Conservation (phyloP, 2,888 invertebrate genomes). For the Himalopsyche tibetana region DNA sequence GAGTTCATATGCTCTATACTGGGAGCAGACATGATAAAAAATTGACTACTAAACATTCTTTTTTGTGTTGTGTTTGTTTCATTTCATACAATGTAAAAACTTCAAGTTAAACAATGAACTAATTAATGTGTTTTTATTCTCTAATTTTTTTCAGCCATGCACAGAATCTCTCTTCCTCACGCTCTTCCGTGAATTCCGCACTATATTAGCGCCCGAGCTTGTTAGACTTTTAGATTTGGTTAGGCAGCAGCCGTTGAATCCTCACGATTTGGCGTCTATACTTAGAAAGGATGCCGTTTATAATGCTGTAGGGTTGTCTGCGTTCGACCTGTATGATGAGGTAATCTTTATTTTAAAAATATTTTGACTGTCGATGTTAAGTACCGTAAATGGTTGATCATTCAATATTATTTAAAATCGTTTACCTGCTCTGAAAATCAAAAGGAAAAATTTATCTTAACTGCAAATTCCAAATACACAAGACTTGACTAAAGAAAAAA, state of each 20-base stretch:
- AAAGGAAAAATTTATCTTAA: too few species aligned
- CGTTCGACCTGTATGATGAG: conserved; percentile 94
- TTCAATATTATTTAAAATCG: too few species aligned
- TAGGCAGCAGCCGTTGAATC: conserved; percentile 82
- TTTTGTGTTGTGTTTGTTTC: background rate
- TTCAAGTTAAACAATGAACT: background rate
- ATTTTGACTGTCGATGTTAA: too few species aligned
- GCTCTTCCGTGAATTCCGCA: conserved; percentile 87
- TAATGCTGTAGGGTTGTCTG: conserved; percentile 91
- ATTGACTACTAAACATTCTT: background rate
- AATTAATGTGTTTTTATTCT: background rate
- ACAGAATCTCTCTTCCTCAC: conserved; percentile 91
- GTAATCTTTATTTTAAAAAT: conserved; percentile 69
- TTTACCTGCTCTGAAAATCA: too few species aligned
- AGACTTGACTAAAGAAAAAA: too few species aligned
- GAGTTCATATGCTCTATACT: too few species aligned
- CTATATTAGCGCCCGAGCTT: conserved; percentile 84
- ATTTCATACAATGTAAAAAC: too few species aligned
- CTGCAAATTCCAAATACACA: too few species aligned
- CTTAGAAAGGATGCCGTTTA: conserved; percentile 95
- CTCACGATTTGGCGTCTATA: conserved; percentile 86
- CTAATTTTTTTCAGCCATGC: conserved; percentile 81
- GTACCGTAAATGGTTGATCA: too few species aligned
- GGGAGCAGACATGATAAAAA: too few species aligned
- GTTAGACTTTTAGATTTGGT: conserved; percentile 83